Evolutionary conservation across 2,888 invertebrate genomes (phyloP).

Genomic region (Meiosimyza decipiens): DNA sequence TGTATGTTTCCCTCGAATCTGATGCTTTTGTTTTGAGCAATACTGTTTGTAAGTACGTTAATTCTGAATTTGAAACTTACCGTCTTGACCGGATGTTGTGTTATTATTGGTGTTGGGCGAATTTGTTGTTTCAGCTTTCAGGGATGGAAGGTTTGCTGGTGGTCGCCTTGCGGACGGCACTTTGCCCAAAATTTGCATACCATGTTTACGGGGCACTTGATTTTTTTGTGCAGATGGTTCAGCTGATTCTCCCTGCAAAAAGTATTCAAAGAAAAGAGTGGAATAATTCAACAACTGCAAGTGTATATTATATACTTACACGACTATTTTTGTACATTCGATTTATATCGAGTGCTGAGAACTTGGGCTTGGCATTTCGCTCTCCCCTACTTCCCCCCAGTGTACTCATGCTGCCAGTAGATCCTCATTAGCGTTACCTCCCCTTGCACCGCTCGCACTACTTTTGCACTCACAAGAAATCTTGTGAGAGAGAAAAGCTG

Average conservation of each 20-base stretch:
- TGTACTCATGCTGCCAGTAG: slow-evolving; percentile 69
- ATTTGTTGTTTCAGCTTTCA: slow-evolving; percentile 89
- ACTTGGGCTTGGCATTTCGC: slow-evolving; percentile 84
- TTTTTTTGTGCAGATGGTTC: slow-evolving; percentile 90
- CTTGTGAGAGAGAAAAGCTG: slow-evolving; percentile 26
- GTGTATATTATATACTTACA: slow-evolving; percentile 70
- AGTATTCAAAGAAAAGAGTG: slow-evolving; percentile 32
- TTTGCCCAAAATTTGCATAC: slow-evolving; percentile 99
- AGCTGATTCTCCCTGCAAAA: slow-evolving; percentile 80
- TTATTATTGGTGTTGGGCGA: slow-evolving; percentile 65
- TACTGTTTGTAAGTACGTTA: background rate
- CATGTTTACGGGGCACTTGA: slow-evolving; percentile 96
- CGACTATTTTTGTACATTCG: slow-evolving; percentile 90
- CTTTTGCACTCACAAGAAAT: slow-evolving; percentile 29
- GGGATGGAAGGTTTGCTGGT: slow-evolving; percentile 98
- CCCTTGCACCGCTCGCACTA: slow-evolving; percentile 57
- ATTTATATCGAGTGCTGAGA: slow-evolving; percentile 97
- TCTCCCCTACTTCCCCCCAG: slow-evolving; percentile 69
- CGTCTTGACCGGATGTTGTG: slow-evolving; percentile 54
- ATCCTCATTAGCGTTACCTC: slow-evolving; percentile 69
- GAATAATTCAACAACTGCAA: background rate
- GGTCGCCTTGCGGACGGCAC: slow-evolving; percentile 97
- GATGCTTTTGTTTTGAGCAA: too few relatives aligned
- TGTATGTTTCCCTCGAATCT: too few relatives aligned
- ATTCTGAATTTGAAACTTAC: slow-evolving; percentile 40